Evolutionary conservation across 2,113 vertebrate genomes (phyloP).

Genomic region (Pseudorectes ferrugineus): DNA sequence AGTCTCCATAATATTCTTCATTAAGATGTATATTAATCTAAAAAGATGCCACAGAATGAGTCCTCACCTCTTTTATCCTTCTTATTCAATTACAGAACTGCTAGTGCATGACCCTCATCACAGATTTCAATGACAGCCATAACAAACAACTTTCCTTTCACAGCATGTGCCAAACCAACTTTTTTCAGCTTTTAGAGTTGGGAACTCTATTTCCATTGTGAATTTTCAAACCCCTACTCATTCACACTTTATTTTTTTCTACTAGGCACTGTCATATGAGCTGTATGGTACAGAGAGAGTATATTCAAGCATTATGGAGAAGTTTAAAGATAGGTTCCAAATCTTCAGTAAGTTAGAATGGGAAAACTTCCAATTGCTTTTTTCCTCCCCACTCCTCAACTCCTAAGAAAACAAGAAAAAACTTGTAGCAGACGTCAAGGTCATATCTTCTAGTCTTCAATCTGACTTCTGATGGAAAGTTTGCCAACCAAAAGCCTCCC

Average conservation of each 20-base stretch:
- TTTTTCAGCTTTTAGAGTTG: not conserved
- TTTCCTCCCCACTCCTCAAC: not conserved
- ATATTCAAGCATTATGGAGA: not conserved
- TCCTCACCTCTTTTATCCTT: not conserved
- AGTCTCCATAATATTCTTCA: not conserved
- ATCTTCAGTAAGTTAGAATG: not conserved
- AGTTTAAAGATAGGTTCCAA: not conserved
- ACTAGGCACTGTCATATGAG: not conserved
- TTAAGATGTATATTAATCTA: not conserved
- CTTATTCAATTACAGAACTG: not conserved
- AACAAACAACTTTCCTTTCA: not conserved
- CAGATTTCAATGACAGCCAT: not conserved
- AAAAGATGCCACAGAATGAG: not conserved
- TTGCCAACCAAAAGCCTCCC: not conserved
- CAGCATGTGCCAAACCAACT: not conserved
- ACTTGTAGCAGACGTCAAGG: not conserved
- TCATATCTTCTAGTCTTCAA: not conserved
- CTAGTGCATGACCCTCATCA: not conserved
- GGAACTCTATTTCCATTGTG: not conserved
- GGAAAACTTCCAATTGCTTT: not conserved
- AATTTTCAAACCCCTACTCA: not conserved
- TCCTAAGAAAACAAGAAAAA: constrained; percentile 5
- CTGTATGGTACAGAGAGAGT: not conserved
- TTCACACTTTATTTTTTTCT: not conserved
- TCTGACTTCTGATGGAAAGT: not conserved